phyloP scores from a whole-genome alignment of 2,888 invertebrate genomes.

The Atethmia centrago region DNA sequence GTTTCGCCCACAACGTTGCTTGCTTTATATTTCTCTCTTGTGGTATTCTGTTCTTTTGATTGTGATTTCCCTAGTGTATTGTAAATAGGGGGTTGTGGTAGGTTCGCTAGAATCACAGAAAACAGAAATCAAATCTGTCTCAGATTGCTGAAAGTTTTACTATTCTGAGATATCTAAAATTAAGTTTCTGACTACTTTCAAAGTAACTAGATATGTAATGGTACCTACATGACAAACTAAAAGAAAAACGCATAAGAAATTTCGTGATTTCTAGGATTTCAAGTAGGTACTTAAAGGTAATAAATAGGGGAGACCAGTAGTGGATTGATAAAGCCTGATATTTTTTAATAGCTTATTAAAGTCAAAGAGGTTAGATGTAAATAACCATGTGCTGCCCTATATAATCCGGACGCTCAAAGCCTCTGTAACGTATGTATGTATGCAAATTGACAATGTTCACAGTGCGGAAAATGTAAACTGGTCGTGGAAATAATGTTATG shows the following conservation, averaged over 20 bases:
- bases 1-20: conserved; percentile 9
- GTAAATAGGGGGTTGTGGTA: conserved; percentile 2
- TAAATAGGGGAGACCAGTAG: too few species aligned
- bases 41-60: conserved; percentile 5
- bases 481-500: conserved; percentile 7
- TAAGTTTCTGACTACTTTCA: neutral
- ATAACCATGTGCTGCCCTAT: conserved; percentile 3
- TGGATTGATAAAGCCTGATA: neutral
- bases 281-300: too few species aligned
- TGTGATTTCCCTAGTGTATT: neutral
- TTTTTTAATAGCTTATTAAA: neutral
- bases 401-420: conserved; percentile 17
- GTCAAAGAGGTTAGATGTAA: conserved; percentile 9
- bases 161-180: neutral
- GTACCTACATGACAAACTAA: neutral
- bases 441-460: conserved; percentile 41
- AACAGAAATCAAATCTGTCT: neutral
- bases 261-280: too few species aligned
- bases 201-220: neutral
- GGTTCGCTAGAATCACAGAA: neutral
- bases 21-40: conserved; percentile 18
- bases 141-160: neutral
- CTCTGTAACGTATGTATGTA: conserved; percentile 22
- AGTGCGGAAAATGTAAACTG: conserved; percentile 25
- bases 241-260: neutral